phyloP scores from a whole-genome alignment of 2,888 invertebrate genomes.

The Poecilus cupreus region DNA sequence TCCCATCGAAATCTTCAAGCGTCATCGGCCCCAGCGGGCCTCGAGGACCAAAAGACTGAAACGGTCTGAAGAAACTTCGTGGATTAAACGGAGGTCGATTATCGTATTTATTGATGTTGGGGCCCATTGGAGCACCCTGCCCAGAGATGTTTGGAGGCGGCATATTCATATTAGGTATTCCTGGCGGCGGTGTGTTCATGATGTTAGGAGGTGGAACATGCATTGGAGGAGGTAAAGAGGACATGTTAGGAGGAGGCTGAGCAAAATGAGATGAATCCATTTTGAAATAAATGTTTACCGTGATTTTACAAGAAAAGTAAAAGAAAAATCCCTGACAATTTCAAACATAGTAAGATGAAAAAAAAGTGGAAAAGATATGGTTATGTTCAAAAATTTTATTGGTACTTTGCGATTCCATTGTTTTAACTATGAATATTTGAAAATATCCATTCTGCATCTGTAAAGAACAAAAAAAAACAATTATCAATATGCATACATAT shows the following conservation, averaged over 20 bases:
- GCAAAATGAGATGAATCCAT: constrained; percentile 59
- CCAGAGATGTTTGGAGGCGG: constrained; percentile 66
- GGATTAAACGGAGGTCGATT: constrained; percentile 60
- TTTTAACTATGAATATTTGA: not conserved
- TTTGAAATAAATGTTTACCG: constrained; percentile 10
- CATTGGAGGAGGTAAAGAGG: constrained; percentile 69
- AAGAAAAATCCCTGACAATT: not conserved
- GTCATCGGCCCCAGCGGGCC: constrained; percentile 79
- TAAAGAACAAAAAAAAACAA: constrained; percentile 25
- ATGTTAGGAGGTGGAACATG: constrained; percentile 70
- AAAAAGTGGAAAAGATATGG: not conserved
- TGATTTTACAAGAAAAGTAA: constrained; percentile 12
- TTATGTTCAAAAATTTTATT: constrained; percentile 1
- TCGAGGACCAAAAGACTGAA: constrained; percentile 70
- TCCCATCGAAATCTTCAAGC: constrained; percentile 95
- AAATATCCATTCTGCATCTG: constrained; percentile 23
- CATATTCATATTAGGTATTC: constrained; percentile 65
- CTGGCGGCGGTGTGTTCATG: constrained; percentile 71
- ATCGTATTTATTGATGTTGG: constrained; percentile 60
- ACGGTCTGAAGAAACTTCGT: constrained; percentile 70
- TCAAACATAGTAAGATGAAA: constrained; percentile 34
- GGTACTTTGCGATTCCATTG: not conserved
- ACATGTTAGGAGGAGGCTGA: constrained; percentile 70
- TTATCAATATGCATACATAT: not conserved
- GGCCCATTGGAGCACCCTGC: constrained; percentile 64